Evolutionary conservation across 2,797 vertebrate species (phyloP), one percentile per base, ranked within the genome.

Genomic region (Phylloscopus collybita): DNA sequence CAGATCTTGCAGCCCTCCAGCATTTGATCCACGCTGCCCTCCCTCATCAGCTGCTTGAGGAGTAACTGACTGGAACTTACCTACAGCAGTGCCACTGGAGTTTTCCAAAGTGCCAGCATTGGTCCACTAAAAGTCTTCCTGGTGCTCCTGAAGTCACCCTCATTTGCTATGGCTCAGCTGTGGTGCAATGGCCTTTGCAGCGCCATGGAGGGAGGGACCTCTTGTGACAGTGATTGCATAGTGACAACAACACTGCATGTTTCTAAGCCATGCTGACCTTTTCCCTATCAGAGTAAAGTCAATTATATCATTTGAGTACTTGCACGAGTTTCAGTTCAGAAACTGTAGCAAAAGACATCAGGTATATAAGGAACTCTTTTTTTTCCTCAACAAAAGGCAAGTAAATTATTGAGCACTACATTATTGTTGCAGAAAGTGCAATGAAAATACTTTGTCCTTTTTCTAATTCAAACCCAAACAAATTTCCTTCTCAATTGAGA

Each of bases 151-250:
- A 44, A 60, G 36, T 30, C 34, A 38, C 64, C 30, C 72, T 61
- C 4, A 1, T 51, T 42, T 49, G 10, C 61, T 27, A 8, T 17
- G 0, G 0, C 16, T 61, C 16, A 27, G 10, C 65, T 57, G 47
- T 49, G 17, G 8, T 30, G 19, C 9, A 27, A n/a, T 16, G 8
- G 18, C 71, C 40, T 74, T 36, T 32, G 14, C 40, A 74, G 22
- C 5, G 13, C 32, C 49, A 19, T 6, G 18, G 42, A 91, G 32
- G 17, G 50, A 80, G 50, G 57, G 26, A 45, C 21, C 30, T 59
- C 34, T 40, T 17, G 15, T 1, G 4, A 20, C 70, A 70, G 25
- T 0, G 0, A 47, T 10, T 54, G 26, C 47, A 36, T 1, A 11
- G 27, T 23, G 13, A 80, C 72, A 54, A 7, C 36, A 64, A 9